These are phyloP conservation scores for Temnothorax ravouxi DNA, from an alignment of 2,888 invertebrate genomes.

Conservation along the genomic window DNA sequence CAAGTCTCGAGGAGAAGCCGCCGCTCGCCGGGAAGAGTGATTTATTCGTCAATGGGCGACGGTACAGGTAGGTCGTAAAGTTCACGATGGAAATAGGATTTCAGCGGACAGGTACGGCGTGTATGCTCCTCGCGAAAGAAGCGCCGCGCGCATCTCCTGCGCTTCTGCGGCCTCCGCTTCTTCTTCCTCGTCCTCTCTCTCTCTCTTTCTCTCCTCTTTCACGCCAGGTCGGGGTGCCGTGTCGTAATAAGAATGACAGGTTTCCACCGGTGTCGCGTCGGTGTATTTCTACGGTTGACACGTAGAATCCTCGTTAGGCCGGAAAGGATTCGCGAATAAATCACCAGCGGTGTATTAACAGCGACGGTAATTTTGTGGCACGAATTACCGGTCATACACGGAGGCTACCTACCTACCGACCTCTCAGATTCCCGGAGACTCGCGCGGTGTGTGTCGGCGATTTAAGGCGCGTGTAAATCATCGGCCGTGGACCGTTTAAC, in stretches of 20 bases:
- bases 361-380: conserved; percentile 61
- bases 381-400: conserved; percentile 51
- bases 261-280: conserved; percentile 48
- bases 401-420: conserved; percentile 38
- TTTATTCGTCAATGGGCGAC: conserved; percentile 61
- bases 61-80: conserved; percentile 56
- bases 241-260: conserved; percentile 55
- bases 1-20: conserved; percentile 30
- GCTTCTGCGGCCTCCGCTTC: conserved; percentile 36
- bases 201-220: conserved; percentile 3
- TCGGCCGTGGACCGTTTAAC: conserved; percentile 25
- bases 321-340: conserved; percentile 56
- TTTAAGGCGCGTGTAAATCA: conserved; percentile 57
- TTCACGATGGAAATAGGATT: conserved; percentile 59
- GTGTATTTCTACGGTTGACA: conserved; percentile 59
- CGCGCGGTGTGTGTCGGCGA: conserved; percentile 24
- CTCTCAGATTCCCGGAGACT: conserved; percentile 37
- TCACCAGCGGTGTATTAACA: conserved; percentile 56
- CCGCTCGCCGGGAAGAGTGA: conserved; percentile 42
- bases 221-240: conserved; percentile 36
- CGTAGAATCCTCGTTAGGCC: conserved; percentile 58
- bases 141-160: conserved; percentile 20
- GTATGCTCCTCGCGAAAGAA: conserved; percentile 30
- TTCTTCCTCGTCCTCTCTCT: conserved; percentile 41
- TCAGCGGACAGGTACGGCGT: conserved; percentile 45